phyloP scores from a whole-genome alignment of 2,113 vertebrate species.

The Litocranius walleri region DNA sequence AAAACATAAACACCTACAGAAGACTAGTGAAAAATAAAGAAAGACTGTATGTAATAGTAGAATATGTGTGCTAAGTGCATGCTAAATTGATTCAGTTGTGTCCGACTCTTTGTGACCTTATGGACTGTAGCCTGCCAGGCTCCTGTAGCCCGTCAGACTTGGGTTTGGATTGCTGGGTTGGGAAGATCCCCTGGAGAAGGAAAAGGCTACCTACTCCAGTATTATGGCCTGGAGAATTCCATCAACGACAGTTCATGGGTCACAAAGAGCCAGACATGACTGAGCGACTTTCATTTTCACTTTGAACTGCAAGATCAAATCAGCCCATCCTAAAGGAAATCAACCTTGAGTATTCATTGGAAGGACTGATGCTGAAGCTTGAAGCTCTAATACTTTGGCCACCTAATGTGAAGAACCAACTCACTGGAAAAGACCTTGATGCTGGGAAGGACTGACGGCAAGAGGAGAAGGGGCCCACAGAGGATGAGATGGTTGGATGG shows the following conservation, averaged over 20 bases:
- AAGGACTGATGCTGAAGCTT: not conserved
- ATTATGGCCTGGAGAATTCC: not conserved
- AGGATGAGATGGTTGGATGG: not conserved
- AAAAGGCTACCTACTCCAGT: not conserved
- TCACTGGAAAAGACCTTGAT: not conserved
- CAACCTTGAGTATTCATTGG: not conserved
- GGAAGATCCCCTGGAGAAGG: not conserved
- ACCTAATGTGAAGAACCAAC: not conserved
- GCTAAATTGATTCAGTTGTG: not conserved
- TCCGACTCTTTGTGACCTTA: not conserved
- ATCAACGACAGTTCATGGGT: not conserved
- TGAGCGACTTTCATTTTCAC: not conserved
- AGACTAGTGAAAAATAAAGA: not conserved
- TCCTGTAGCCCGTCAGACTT: not conserved
- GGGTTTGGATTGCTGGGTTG: not conserved
- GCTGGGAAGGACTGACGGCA: not conserved
- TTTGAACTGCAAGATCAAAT: not conserved
- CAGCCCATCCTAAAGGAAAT: not conserved
- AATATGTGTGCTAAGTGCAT: not conserved
- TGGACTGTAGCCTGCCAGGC: not conserved
- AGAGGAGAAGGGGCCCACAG: not conserved
- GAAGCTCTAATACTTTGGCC: not conserved
- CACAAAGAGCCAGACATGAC: not conserved
- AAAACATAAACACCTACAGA: not conserved
- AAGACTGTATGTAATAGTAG: not conserved